A percentile compares a stretch with the other conserved stretches of the same genome.
Conservation (phyloP, 2,888 invertebrate species). For the Sicus ferrugineus region DNA sequence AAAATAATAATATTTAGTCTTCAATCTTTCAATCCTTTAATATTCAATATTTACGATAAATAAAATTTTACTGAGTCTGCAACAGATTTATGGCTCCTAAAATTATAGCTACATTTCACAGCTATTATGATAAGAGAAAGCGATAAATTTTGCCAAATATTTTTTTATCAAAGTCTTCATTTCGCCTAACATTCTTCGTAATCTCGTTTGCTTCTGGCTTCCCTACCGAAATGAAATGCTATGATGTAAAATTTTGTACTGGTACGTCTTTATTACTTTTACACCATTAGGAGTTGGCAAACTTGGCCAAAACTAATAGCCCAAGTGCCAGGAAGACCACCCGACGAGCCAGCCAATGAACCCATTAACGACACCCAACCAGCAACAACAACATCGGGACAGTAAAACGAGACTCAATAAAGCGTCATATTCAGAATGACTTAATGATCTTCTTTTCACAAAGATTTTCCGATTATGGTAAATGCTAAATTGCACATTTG, state of each 20-base stretch:
- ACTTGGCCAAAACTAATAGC: slow-evolving; percentile 30
- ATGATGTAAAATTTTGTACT: neutral
- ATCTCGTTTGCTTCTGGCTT: neutral
- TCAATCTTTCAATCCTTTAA: too few species aligned
- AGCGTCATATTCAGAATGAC: slow-evolving; percentile 63
- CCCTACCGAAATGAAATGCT: neutral
- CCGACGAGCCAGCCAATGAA: neutral
- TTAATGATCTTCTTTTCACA: slow-evolving; percentile 59
- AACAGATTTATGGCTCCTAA: too few species aligned
- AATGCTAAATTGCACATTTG: slow-evolving; percentile 32
- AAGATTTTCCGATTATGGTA: slow-evolving; percentile 46
- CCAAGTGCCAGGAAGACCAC: neutral
- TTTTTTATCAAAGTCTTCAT: neutral
- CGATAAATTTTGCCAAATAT: neutral
- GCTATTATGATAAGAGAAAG: too few species aligned
- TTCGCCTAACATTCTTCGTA: neutral
- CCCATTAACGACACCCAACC: neutral
- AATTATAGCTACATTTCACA: too few species aligned
- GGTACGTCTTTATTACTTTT: slow-evolving; percentile 21
- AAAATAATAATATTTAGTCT: too few species aligned
- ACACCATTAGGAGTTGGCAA: slow-evolving; percentile 11
- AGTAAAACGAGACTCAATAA: slow-evolving; percentile 47
- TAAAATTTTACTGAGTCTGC: too few species aligned
- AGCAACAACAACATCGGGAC: slow-evolving; percentile 11
- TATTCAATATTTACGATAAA: too few species aligned